phyloP scores from a whole-genome alignment of 1,140 invertebrate genomes.

The Drosophila kepulauana region DNA sequence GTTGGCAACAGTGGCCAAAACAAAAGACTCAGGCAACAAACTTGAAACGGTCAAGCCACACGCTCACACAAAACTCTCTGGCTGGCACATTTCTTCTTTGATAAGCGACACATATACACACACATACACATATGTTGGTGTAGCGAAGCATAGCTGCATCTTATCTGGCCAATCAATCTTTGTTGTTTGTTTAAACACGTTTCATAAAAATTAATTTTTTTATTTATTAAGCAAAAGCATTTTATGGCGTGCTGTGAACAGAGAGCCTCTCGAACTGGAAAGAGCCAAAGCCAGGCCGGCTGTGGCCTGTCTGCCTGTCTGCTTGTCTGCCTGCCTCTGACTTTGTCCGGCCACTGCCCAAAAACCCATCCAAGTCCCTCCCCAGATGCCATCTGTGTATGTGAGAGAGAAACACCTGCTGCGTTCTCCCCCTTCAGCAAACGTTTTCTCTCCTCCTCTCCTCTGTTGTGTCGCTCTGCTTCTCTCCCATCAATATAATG shows the following conservation, averaged over 20 bases:
- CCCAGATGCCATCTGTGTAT: conserved; percentile 13
- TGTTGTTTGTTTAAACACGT: conserved; percentile 83
- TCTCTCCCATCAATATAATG: conserved; percentile 13
- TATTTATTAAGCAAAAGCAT: conserved; percentile 80
- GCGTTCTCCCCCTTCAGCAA: conserved; percentile 47
- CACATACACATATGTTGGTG: conserved; percentile 16
- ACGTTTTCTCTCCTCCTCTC: conserved; percentile 39
- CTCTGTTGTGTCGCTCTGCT: background rate
- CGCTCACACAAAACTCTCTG: conserved; percentile 14
- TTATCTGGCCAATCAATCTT: conserved; percentile 82
- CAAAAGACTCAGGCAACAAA: conserved; percentile 78
- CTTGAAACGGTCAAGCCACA: conserved; percentile 55
- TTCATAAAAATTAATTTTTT: conserved; percentile 84
- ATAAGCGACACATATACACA: conserved; percentile 45
- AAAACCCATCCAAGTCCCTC: conserved; percentile 20
- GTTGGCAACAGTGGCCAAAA: conserved; percentile 67
- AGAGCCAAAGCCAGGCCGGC: conserved; percentile 30
- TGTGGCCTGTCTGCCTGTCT: too few species aligned
- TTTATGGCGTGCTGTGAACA: conserved; percentile 77
- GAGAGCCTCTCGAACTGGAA: conserved; percentile 24
- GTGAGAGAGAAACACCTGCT: conserved; percentile 68
- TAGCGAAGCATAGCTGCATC: conserved; percentile 73
- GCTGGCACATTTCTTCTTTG: conserved; percentile 75
- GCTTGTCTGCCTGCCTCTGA: too few species aligned
- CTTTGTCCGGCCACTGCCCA: conserved; percentile 24